A percentile compares a stretch with the other conserved stretches of the same genome.
These are phyloP conservation scores for Sarcophaga variegata DNA, from an alignment of 2,888 invertebrate species.

Conservation along the genomic window DNA sequence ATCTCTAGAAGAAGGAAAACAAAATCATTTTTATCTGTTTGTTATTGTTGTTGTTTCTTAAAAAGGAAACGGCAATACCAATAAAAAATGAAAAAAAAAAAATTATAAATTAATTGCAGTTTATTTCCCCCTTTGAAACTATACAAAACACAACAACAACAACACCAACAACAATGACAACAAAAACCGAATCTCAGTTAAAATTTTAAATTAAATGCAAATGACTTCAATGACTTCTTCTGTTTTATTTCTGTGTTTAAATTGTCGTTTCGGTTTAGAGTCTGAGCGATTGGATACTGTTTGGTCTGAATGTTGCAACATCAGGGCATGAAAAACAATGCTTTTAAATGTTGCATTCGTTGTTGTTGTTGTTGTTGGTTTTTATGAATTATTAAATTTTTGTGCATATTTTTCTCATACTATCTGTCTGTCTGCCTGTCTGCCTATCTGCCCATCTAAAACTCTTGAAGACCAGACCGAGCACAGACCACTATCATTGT, in stretches of 20 bases:
- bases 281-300: neutral
- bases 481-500: neutral
- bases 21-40: neutral
- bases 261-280: neutral
- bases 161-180: too few species aligned
- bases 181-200: conserved; percentile 21
- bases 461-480: neutral
- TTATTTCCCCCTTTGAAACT: conserved; percentile 37
- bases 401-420: conserved; percentile 36
- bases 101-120: conserved; percentile 57
- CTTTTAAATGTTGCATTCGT: neutral
- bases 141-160: too few species aligned
- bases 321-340: neutral
- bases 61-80: conserved; percentile 1
- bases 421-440: neutral
- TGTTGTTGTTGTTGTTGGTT: conserved; percentile 5
- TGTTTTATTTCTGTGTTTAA: conserved; percentile 17
- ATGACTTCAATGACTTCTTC: conserved; percentile 55
- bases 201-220: conserved; percentile 61
- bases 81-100: conserved; percentile 31
- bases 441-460: neutral
- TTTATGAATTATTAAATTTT: conserved; percentile 56
- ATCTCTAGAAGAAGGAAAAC: neutral
- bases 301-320: conserved; percentile 20
- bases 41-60: neutral